Conservation (phyloP, 2,113 vertebrate species). For the Cochlearius cochlearius region DNA sequence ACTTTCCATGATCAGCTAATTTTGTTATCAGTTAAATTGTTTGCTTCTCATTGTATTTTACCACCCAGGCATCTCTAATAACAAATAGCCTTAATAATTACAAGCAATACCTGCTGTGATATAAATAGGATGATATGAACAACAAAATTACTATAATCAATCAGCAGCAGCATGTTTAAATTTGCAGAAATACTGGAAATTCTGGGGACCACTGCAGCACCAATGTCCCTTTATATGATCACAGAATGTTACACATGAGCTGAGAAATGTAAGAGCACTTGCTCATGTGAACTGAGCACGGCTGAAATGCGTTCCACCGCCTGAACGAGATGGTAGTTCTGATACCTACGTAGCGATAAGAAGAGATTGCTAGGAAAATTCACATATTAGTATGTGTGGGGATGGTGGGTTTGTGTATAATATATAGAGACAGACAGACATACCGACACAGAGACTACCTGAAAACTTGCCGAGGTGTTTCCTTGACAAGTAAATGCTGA, state of each 20-base stretch:
- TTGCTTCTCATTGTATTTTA: slow-evolving; percentile 34
- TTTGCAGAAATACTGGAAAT: slow-evolving; percentile 1
- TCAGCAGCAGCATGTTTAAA: background rate
- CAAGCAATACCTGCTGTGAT: slow-evolving; percentile 51
- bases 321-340: background rate
- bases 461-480: background rate
- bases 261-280: background rate
- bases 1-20: slow-evolving; percentile 40
- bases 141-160: slow-evolving; percentile 55
- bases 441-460: background rate
- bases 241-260: background rate
- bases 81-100: slow-evolving; percentile 60
- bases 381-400: fast-evolving
- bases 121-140: slow-evolving; percentile 33
- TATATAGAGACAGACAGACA: background rate
- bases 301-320: background rate
- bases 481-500: background rate
- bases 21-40: slow-evolving; percentile 42
- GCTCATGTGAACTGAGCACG: background rate
- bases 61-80: slow-evolving; percentile 27
- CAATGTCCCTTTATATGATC: background rate
- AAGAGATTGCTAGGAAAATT: background rate
- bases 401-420: background rate
- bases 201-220: background rate
- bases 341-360: background rate